These are phyloP conservation scores for Erannis defoliaria DNA, from an alignment of 2,888 invertebrate species.

Conservation along the genomic window DNA sequence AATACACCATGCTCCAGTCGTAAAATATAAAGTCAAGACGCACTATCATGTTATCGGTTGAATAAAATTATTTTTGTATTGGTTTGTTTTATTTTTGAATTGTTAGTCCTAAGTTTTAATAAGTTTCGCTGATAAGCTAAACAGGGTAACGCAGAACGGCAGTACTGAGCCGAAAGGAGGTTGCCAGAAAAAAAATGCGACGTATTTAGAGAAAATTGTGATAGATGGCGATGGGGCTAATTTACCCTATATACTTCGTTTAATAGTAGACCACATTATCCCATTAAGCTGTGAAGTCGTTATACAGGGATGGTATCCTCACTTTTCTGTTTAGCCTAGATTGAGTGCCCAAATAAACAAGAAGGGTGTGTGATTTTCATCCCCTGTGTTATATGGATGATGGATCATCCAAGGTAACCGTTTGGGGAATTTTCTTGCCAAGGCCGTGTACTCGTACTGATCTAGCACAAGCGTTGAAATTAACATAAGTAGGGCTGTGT, in stretches of 20 bases:
- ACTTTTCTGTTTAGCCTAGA: neutral
- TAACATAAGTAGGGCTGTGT: neutral
- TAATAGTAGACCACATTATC: no score
- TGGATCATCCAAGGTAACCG: conserved; percentile 23
- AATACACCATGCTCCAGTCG: conserved; percentile 38
- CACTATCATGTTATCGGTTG: conserved; percentile 58
- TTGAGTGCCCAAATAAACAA: conserved; percentile 21
- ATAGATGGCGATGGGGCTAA: no score
- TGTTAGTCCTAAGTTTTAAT: no score
- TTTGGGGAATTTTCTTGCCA: conserved; percentile 6
- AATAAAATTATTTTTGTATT: conserved; percentile 47
- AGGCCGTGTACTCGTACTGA: neutral
- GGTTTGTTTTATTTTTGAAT: conserved; percentile 12
- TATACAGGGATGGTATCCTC: no score
- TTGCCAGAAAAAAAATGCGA: no score
- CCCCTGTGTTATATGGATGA: conserved; percentile 15
- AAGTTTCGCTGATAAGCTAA: no score
- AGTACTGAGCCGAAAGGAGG: no score
- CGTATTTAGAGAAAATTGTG: no score
- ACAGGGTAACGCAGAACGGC: no score
- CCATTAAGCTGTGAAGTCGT: no score
- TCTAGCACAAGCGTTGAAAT: conserved; percentile 12
- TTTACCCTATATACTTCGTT: no score
- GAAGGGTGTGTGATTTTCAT: conserved; percentile 19
- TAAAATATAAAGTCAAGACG: conserved; percentile 62